Base-by-base conservation (phyloP, 2,113 vertebrate genomes). In the Okapia johnstoni region DNA sequence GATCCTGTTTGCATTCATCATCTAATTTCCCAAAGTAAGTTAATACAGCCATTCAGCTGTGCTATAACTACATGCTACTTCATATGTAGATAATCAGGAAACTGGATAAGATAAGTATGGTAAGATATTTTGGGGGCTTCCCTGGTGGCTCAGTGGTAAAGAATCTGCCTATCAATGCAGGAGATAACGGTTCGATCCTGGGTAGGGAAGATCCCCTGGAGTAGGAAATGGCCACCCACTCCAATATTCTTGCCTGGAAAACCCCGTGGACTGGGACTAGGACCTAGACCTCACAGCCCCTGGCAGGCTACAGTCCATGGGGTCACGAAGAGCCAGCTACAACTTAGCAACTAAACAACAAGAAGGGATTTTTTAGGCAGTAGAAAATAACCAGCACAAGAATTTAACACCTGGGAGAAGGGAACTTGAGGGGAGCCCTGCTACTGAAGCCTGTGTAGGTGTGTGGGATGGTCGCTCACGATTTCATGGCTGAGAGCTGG, bases 1-100 rank as follows among this genome's bases (percentile, higher is more conserved):
- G 70, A 58, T 8, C 16, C 16, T 73, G 17, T 23, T 90, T 90
- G 33, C 8, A 26, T 90, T 79, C n/a, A 21, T 80, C 21, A 73
- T 33, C 55, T 60, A 48, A 80, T 90, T 94, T 97, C 88, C 57
- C 36, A 90, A 90, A 95, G 46, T 84, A 83, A 93, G 60, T 57
- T 70, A 70, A 90, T 83, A 66, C 76, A 79, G n/a, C 48, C 76
- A 80, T 61, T 84, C 21, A 48, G 19, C 30, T 52, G 2, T 57
- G 6, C 13, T 28, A 52, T 19, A 80, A 96, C 13, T 50, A 3
- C 16, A 86, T 58, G 70, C 10, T 61, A 55, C 43, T 89, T 92
- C 30, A 40, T 14, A 43, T 14, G 19, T 12, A 88, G 40, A 55
- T 48, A 86, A 43, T 63, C 13, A 77, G 33, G 61, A 90, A 70